Base-by-base conservation (phyloP, 2,888 invertebrate genomes). In the Rhagium mordax region DNA sequence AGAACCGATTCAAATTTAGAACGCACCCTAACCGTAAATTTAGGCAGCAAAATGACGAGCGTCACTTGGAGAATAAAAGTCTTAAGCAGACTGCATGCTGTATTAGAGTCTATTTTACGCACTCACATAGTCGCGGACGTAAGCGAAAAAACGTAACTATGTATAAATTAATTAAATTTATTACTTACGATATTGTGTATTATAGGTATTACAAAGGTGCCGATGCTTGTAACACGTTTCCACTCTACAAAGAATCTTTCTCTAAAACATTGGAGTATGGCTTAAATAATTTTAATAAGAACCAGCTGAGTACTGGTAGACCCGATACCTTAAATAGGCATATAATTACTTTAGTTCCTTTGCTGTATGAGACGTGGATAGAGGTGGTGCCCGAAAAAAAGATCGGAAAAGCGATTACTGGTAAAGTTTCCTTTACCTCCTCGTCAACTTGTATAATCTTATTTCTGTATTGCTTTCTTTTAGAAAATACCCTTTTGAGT, bases 361-460 rank as follows among this genome's bases (percentile, higher is more conserved):
- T 97, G 21, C 89, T 97, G 69, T 91, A 94, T 84, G 95, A 96
- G 85, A 94, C 94, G 62, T 97, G 96, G 96, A 86, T 95, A 21
- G 97, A 97, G 89, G 93, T 93, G 13, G 89, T 91, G 60, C 93
- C 94, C 0, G 83, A 84, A 74, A 79, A 79, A 61, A 75, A 80
- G 66, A 65, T 61, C 33, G 59, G 60, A 48, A 78, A 76, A 62
- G 27, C 55, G 24, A n/a, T 64, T 10, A 49, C 70, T 57, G 76
- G 77, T 76, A 67, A 74, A 61, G 18, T 74, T 72, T 16, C 85
- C 85, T 33, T 29, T 68, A n/a, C n/a, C n/a, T n/a, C n/a, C n/a
- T n/a, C n/a, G n/a, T n/a, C n/a, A n/a, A n/a, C n/a, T n/a, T n/a
- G n/a, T n/a, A n/a, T n/a, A n/a, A n/a, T n/a, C n/a, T n/a, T n/a